Percentiles rank a stretch among this genome's conserved stretches.
phyloP scores from a whole-genome alignment of 2,797 vertebrate species.

The Gouania willdenowi region DNA sequence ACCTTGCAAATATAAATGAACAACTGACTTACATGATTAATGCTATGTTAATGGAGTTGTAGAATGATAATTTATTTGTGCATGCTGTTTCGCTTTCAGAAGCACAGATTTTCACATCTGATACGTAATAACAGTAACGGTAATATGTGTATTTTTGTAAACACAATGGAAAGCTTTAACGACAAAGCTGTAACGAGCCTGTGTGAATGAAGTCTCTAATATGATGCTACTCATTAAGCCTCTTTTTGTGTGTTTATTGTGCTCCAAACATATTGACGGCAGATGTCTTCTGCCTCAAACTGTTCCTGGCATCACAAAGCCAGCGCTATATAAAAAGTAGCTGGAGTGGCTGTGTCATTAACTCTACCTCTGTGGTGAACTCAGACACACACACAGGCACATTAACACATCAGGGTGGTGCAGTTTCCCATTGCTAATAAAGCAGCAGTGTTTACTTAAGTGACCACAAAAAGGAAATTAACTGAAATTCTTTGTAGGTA shows the following conservation, averaged over 20 bases:
- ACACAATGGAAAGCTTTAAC: too few relatives aligned
- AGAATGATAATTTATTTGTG: too few relatives aligned
- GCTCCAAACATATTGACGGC: slow-evolving; percentile 48
- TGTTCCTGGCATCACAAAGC: slow-evolving; percentile 48
- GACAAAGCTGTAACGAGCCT: too few relatives aligned
- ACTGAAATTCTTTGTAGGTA: slow-evolving; percentile 27
- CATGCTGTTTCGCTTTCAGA: too few relatives aligned
- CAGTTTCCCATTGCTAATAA: slow-evolving; percentile 48
- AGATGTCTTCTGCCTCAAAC: slow-evolving; percentile 46
- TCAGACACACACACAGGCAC: slow-evolving; percentile 14
- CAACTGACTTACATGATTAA: too few relatives aligned
- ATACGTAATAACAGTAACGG: too few relatives aligned
- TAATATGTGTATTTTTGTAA: too few relatives aligned
- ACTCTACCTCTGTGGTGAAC: slow-evolving; percentile 41
- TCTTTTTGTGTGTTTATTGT: neutral
- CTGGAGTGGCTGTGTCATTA: slow-evolving; percentile 40
- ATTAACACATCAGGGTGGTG: slow-evolving; percentile 29
- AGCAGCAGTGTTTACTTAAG: slow-evolving; percentile 64
- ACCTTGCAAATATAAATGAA: too few relatives aligned
- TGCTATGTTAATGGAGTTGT: too few relatives aligned
- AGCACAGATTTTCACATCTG: too few relatives aligned
- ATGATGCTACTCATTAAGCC: slow-evolving; percentile 20
- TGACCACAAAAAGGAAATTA: slow-evolving; percentile 69
- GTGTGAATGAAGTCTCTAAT: too few relatives aligned
- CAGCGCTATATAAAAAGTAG: slow-evolving; percentile 34